Conservation (phyloP, 2,797 vertebrate species). For the Ceryle rudis region DNA sequence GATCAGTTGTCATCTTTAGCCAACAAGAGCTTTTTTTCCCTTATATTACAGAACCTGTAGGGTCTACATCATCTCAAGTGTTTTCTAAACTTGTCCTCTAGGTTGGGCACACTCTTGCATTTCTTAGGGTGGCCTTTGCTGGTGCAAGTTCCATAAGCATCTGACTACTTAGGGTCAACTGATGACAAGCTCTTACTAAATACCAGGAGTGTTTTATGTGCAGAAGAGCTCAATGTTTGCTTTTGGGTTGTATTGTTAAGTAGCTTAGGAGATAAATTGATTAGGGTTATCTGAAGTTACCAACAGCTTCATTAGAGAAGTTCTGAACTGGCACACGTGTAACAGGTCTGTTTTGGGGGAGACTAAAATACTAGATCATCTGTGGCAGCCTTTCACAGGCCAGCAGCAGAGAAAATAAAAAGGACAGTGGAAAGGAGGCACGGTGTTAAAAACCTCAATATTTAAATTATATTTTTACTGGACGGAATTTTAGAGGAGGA, state of each 20-base stretch:
- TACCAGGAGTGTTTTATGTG: background rate
- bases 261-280: background rate
- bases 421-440: background rate
- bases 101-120: accelerated
- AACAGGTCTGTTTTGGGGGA: background rate
- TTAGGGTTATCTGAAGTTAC: background rate
- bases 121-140: background rate
- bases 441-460: background rate
- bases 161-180: background rate
- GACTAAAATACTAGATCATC: background rate
- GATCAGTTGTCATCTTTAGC: background rate
- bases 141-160: background rate
- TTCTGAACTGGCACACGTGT: background rate
- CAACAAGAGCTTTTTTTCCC: background rate
- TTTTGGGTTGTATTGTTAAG: background rate
- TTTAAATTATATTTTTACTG: background rate
- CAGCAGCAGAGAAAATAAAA: background rate
- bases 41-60: background rate
- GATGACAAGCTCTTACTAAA: background rate
- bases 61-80: background rate
- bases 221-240: background rate
- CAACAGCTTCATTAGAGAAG: background rate
- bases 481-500: background rate
- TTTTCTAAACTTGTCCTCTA: background rate
- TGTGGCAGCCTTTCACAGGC: background rate